phyloP scores from a whole-genome alignment of 2,888 invertebrate species.

The Oscheius sp. region DNA sequence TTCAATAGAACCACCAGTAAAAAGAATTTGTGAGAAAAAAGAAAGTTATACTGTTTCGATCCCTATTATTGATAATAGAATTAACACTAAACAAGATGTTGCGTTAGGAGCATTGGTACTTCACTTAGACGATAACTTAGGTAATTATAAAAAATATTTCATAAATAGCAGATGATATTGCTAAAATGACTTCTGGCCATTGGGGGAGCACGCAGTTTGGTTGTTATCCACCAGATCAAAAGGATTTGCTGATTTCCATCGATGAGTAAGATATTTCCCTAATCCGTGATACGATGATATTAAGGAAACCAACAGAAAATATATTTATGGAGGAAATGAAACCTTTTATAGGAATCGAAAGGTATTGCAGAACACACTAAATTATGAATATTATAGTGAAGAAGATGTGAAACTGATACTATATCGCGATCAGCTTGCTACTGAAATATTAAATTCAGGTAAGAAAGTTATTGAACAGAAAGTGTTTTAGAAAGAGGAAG shows the following conservation, averaged over 20 bases:
- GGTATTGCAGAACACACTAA: too few species aligned
- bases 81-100: not conserved
- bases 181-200: slow-evolving; percentile 2
- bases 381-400: too few species aligned
- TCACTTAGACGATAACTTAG: slow-evolving; percentile 3
- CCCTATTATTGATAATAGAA: not conserved
- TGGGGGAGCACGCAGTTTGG: not conserved
- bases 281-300: too few species aligned
- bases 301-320: too few species aligned
- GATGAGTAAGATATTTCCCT: too few species aligned
- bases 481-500: not conserved
- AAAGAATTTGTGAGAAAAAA: not conserved
- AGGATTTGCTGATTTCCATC: too few species aligned
- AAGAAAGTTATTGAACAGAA: too few species aligned
- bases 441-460: too few species aligned
- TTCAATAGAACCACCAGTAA: not conserved
- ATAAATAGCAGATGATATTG: not conserved
- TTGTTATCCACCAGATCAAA: not conserved
- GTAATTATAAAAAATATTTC: not conserved
- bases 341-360: too few species aligned
- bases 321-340: too few species aligned
- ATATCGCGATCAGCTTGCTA: too few species aligned
- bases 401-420: too few species aligned
- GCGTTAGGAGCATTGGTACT: not conserved
- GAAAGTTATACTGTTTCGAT: not conserved